phyloP scores from a whole-genome alignment of 2,113 vertebrate species.

The Eptesicus fuscus region DNA sequence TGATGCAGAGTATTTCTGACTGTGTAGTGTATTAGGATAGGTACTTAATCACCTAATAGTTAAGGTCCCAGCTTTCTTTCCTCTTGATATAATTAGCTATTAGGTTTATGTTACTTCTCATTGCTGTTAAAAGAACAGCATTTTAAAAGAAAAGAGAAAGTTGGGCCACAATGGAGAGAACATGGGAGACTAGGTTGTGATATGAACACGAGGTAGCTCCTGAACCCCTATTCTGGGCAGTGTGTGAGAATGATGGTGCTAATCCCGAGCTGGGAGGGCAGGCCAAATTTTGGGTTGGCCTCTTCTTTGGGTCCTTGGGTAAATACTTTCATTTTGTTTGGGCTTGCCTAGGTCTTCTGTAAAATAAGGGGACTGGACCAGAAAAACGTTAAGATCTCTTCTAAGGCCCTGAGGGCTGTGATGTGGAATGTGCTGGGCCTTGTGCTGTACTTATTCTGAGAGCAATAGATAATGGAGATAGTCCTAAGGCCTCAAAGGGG shows the following conservation, averaged over 20 bases:
- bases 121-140: neutral
- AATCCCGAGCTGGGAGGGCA: neutral
- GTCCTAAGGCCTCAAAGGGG: neutral
- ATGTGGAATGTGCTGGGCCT: neutral
- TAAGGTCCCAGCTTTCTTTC: neutral
- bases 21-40: neutral
- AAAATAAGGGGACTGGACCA: neutral
- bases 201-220: neutral
- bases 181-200: neutral
- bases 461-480: neutral
- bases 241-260: neutral
- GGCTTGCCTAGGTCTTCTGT: neutral
- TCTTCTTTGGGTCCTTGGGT: neutral
- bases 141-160: neutral
- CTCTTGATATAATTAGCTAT: neutral
- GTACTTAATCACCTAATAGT: neutral
- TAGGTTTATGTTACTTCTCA: neutral
- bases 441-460: neutral
- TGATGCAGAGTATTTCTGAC: neutral
- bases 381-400: neutral
- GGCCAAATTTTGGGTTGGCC: neutral
- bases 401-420: neutral
- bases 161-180: neutral
- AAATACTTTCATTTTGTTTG: conserved; percentile 5
- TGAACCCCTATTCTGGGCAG: neutral